Percentiles rank a stretch among this genome's conserved stretches.
These are phyloP conservation scores for Zaprionus africanus DNA, from an alignment of 1,140 invertebrate genomes.

Conservation along the genomic window DNA sequence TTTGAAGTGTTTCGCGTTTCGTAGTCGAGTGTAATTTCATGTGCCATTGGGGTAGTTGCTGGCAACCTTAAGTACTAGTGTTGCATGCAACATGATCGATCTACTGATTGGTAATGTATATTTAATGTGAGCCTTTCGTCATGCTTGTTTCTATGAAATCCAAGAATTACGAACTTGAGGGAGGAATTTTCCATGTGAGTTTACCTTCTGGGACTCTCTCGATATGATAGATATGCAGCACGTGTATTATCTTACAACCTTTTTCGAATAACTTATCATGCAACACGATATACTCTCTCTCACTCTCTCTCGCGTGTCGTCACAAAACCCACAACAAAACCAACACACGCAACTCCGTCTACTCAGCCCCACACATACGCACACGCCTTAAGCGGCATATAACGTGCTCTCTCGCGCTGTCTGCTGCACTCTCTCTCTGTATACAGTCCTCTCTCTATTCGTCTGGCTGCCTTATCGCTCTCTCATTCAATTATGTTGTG, in stretches of 20 bases:
- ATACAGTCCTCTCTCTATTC: constrained; percentile 10
- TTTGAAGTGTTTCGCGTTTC: constrained; percentile 62
- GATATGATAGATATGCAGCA: neutral
- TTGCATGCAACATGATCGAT: constrained; percentile 77
- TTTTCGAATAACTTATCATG: constrained; percentile 14
- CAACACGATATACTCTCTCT: constrained; percentile 18
- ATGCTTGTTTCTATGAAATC: constrained; percentile 33
- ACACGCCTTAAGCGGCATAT: constrained; percentile 9
- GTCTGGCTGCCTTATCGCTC: constrained; percentile 19
- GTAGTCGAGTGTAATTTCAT: constrained; percentile 47
- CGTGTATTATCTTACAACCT: constrained; percentile 13
- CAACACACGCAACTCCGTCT: constrained; percentile 2
- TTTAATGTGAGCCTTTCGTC: constrained; percentile 63
- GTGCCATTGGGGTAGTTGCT: constrained; percentile 53
- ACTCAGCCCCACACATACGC: constrained; percentile 35
- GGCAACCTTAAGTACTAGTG: constrained; percentile 25
- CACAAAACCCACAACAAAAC: constrained; percentile 36
- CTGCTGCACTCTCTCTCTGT: neutral
- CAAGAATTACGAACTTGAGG: constrained; percentile 30
- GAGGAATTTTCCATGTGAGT: constrained; percentile 34
- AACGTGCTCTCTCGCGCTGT: neutral
- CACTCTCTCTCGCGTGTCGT: constrained; percentile 25
- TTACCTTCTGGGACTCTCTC: neutral
- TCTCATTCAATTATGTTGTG: constrained; percentile 46
- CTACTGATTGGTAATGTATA: constrained; percentile 56